These are phyloP conservation scores for Metaphire vulgaris DNA, from an alignment of 1,140 invertebrate genomes.

Conservation along the genomic window DNA sequence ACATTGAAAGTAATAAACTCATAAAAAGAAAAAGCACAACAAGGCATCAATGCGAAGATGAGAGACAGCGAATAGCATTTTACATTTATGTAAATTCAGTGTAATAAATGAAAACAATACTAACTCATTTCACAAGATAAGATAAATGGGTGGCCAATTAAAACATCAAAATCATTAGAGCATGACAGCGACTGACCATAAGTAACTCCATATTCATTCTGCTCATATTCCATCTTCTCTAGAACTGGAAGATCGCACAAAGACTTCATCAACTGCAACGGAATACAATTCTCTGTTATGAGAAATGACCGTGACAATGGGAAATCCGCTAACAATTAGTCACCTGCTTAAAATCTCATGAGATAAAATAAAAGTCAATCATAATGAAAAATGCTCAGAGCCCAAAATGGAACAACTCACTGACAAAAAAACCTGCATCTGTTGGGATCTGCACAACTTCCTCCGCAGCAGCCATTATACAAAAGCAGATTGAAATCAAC, in stretches of 20 bases:
- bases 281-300: too few species aligned
- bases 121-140: slow-evolving; percentile 31
- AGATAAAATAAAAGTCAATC: too few species aligned
- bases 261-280: slow-evolving; percentile 25
- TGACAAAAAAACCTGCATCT: too few species aligned
- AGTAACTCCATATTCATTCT: slow-evolving; percentile 21
- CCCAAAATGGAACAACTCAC: too few species aligned
- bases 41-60: slow-evolving; percentile 35
- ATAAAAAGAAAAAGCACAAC: slow-evolving; percentile 21
- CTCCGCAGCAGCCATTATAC: too few species aligned
- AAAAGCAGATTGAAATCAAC: too few species aligned
- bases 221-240: slow-evolving; percentile 57
- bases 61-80: slow-evolving; percentile 62
- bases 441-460: too few species aligned
- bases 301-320: too few species aligned
- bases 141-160: slow-evolving; percentile 51
- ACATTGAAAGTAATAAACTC: slow-evolving; percentile 17
- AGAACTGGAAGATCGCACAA: slow-evolving; percentile 35
- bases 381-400: too few species aligned
- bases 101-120: slow-evolving; percentile 31
- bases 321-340: too few species aligned
- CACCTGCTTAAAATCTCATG: too few species aligned
- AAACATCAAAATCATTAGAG: slow-evolving; percentile 11
- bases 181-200: slow-evolving; percentile 26
- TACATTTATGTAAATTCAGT: slow-evolving; percentile 57